These are phyloP conservation scores for Synergus itoensis DNA, from an alignment of 2,888 invertebrate species.

Conservation along the genomic window DNA sequence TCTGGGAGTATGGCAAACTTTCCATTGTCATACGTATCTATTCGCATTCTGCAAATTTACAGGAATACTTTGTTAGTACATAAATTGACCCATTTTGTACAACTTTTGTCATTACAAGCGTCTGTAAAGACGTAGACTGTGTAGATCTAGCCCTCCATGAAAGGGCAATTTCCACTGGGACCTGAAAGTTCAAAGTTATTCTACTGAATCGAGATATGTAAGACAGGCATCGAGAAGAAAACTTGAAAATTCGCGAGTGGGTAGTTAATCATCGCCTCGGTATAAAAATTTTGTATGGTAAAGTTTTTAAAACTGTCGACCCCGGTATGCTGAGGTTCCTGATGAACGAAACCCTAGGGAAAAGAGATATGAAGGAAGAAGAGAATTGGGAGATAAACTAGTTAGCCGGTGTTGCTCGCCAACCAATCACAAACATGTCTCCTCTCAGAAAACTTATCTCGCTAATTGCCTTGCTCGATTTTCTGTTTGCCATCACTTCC, in stretches of 20 bases:
- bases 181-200: constrained; percentile 54
- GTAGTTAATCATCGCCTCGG: constrained; percentile 53
- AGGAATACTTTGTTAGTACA: constrained; percentile 39
- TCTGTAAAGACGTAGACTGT: background rate
- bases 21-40: background rate
- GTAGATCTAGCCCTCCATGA: constrained; percentile 42
- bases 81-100: constrained; percentile 54
- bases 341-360: background rate
- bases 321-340: background rate
- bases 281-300: constrained; percentile 50
- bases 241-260: constrained; percentile 47
- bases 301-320: constrained; percentile 53
- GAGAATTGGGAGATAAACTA: constrained; percentile 40
- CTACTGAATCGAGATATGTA: constrained; percentile 52
- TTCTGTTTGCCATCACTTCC: constrained; percentile 37
- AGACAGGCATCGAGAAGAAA: constrained; percentile 43
- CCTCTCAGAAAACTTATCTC: constrained; percentile 49
- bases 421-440: constrained; percentile 48
- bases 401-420: constrained; percentile 42
- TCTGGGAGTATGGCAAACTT: constrained; percentile 1
- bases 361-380: constrained; percentile 20
- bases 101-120: constrained; percentile 55
- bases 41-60: background rate
- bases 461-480: constrained; percentile 54
- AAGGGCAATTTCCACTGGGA: constrained; percentile 48